Evolutionary conservation across 2,797 vertebrate species (phyloP).

Genomic region (Phaenicophaeus curvirostris): DNA sequence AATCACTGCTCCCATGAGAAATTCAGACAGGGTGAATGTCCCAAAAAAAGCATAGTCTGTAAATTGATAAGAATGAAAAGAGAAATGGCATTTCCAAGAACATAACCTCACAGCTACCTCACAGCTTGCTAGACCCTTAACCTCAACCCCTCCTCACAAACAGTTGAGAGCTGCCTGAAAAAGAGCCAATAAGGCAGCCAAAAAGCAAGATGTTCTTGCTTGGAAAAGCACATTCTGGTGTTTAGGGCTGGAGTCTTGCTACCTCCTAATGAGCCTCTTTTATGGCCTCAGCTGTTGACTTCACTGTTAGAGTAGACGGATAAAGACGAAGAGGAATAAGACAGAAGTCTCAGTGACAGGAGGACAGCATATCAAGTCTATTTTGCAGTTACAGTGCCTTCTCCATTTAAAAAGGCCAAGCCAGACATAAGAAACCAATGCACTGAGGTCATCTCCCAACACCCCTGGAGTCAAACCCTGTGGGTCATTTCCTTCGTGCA

Average conservation of each 20-base stretch:
- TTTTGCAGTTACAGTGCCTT: neutral
- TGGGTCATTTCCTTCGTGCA: neutral
- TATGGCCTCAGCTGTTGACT: conserved; percentile 40
- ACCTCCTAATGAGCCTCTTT: conserved; percentile 55
- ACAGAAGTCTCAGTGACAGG: conserved; percentile 1
- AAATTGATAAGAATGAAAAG: conserved; percentile 48
- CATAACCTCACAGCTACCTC: conserved; percentile 22
- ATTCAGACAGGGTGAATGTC: neutral
- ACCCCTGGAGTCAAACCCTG: conserved; percentile 5
- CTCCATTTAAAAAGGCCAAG: neutral
- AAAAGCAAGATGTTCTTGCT: conserved; percentile 30
- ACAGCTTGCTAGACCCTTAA: conserved; percentile 51
- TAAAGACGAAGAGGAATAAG: neutral
- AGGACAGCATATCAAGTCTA: neutral
- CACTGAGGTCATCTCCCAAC: conserved; percentile 13
- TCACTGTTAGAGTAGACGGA: conserved; percentile 25
- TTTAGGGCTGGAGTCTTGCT: conserved; percentile 22
- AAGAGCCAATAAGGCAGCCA: conserved; percentile 38
- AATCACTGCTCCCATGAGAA: conserved; percentile 47
- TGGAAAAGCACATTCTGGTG: conserved; percentile 25
- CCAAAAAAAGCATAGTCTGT: conserved; percentile 53
- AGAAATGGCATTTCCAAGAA: conserved; percentile 62
- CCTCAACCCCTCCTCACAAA: conserved; percentile 7
- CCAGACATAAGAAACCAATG: conserved; percentile 1
- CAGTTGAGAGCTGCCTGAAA: conserved; percentile 38